These are phyloP conservation scores for Microplitis demolitor DNA, from an alignment of 1,140 invertebrate genomes.

Conservation along the genomic window DNA sequence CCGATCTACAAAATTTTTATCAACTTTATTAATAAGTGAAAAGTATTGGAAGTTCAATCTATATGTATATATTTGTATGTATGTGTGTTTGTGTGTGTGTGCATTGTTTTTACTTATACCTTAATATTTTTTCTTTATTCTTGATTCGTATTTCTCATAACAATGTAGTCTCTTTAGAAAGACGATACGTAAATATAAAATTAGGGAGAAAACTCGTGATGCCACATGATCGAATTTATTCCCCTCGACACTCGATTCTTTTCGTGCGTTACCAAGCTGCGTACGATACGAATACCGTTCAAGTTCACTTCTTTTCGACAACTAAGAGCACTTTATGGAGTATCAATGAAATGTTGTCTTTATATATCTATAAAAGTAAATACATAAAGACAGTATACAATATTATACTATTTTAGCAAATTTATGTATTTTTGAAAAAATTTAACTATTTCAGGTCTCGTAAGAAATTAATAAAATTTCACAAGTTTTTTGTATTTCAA, in stretches of 20 bases:
- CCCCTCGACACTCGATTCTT: constrained; percentile 41
- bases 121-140: neutral
- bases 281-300: constrained; percentile 35
- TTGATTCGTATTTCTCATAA: neutral
- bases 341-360: neutral
- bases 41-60: no score
- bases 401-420: no score
- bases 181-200: constrained; percentile 1
- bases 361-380: no score
- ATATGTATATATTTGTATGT: neutral
- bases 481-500: no score
- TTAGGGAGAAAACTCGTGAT: neutral
- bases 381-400: no score
- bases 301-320: constrained; percentile 36
- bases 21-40: no score
- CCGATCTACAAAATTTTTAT: no score
- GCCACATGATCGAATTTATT: constrained; percentile 9
- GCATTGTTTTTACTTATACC: neutral
- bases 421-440: no score
- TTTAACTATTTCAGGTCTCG: no score
- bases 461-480: no score
- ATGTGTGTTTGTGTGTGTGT: neutral
- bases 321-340: neutral
- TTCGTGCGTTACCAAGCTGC: neutral
- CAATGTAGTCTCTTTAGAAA: neutral